Conservation (phyloP, 2,888 invertebrate genomes). For the Orthosia gracilis region DNA sequence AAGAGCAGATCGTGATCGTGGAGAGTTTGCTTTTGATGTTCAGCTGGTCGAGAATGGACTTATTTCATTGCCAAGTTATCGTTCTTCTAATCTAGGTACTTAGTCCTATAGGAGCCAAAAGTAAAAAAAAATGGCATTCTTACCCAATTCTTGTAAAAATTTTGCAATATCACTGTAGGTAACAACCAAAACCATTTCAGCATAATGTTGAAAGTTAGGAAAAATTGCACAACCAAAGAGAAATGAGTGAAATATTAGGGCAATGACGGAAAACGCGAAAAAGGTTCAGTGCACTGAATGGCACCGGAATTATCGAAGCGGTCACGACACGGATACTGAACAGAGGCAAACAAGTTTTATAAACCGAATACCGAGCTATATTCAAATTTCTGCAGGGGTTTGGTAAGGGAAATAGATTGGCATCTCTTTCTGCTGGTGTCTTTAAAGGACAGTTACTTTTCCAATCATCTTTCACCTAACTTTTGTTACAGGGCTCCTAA, state of each 20-base stretch:
- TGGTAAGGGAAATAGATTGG: neutral
- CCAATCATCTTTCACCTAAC: neutral
- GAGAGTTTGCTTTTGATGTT: too few relatives aligned
- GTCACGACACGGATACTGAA: slow-evolving; percentile 65
- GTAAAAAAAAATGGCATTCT: neutral
- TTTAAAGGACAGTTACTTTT: neutral
- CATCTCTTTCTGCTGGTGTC: neutral
- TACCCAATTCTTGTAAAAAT: neutral
- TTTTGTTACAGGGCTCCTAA: neutral
- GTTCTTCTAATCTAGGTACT: neutral
- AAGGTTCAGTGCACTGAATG: slow-evolving; percentile 71
- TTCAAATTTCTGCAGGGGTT: slow-evolving; percentile 8
- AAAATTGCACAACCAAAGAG: slow-evolving; percentile 52
- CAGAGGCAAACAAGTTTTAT: slow-evolving; percentile 26
- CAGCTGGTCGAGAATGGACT: too few relatives aligned
- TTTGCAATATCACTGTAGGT: slow-evolving; percentile 3
- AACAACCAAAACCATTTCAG: slow-evolving; percentile 5
- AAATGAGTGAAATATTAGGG: slow-evolving; percentile 60
- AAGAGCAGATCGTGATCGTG: too few relatives aligned
- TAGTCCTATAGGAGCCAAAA: neutral
- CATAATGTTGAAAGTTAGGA: slow-evolving; percentile 2
- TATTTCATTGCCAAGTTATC: too few relatives aligned
- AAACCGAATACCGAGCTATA: neutral
- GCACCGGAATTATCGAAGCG: slow-evolving; percentile 70
- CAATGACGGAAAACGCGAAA: slow-evolving; percentile 59